Percentiles rank a stretch among this genome's conserved stretches.
Evolutionary conservation across 2,888 invertebrate genomes (phyloP).

Genomic region (Epinotia brunnichana): DNA sequence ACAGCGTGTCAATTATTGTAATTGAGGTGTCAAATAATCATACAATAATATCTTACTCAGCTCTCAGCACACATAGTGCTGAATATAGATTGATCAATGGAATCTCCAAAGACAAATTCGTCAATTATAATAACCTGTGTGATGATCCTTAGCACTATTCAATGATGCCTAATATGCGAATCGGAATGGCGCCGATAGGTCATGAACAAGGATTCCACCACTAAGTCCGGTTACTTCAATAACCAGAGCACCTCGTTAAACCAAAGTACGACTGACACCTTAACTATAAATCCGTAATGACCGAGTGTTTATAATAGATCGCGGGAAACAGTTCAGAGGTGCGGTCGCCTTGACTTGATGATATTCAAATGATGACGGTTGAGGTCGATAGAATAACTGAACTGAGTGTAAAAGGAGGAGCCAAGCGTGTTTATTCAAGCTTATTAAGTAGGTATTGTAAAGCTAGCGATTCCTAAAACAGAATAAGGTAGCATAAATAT

Average conservation of each 20-base stretch:
- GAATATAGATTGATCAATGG: background rate
- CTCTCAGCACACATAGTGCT: too few species aligned
- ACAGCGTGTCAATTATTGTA: too few species aligned
- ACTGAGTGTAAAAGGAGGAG: conserved; percentile 13
- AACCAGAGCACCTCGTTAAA: background rate
- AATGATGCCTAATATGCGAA: background rate
- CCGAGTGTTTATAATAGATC: conserved; percentile 22
- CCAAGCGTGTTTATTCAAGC: background rate
- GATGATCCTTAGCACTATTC: background rate
- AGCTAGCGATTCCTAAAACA: background rate
- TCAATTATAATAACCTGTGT: background rate
- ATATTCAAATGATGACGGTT: conserved; percentile 50
- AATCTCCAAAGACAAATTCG: background rate
- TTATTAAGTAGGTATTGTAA: background rate
- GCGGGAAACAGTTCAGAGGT: conserved; percentile 45
- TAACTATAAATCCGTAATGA: conserved; percentile 7
- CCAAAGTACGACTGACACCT: background rate
- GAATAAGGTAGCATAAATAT: background rate
- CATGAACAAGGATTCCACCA: background rate
- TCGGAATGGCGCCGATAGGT: background rate
- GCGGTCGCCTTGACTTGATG: conserved; percentile 59
- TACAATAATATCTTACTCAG: too few species aligned
- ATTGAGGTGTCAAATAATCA: too few species aligned
- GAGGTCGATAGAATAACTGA: conserved; percentile 52
- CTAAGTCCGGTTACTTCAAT: background rate